These are phyloP conservation scores for Anadara kagoshimensis DNA, from an alignment of 1,140 invertebrate genomes.

Conservation along the genomic window DNA sequence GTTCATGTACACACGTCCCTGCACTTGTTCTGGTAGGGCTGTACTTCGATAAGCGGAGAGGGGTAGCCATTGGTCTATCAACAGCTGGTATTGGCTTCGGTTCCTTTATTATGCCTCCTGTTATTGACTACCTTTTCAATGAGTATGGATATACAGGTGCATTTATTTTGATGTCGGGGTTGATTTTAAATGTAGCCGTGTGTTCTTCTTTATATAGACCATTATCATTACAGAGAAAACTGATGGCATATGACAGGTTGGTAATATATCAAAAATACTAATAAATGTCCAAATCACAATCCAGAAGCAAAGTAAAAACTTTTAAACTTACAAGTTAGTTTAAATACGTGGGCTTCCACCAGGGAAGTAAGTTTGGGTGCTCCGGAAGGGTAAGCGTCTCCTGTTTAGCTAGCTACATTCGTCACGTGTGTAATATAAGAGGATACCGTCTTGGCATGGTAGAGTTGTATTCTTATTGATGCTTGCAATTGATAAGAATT, in stretches of 20 bases:
- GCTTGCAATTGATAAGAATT: too few species aligned
- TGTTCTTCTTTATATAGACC: conserved; percentile 41
- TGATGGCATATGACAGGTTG: conserved; percentile 25
- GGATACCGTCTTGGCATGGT: too few species aligned
- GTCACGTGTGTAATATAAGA: too few species aligned
- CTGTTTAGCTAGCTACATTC: too few species aligned
- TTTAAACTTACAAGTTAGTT: too few species aligned
- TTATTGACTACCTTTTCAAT: background rate
- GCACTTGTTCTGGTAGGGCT: conserved; percentile 11
- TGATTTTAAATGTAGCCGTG: conserved; percentile 31
- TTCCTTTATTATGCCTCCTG: background rate
- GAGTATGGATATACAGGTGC: conserved; percentile 1
- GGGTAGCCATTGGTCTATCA: background rate
- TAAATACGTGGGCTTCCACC: too few species aligned
- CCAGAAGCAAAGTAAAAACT: too few species aligned
- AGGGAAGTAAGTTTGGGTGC: too few species aligned
- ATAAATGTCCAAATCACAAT: too few species aligned
- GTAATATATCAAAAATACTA: too few species aligned
- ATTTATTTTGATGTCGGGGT: conserved; percentile 3
- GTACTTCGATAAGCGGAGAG: conserved; percentile 4
- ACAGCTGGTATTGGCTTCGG: conserved; percentile 6
- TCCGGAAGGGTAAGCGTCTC: too few species aligned
- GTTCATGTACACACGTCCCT: conserved; percentile 4
- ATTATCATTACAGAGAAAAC: conserved; percentile 24
- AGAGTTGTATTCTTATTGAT: too few species aligned